Base-by-base conservation (phyloP, 1,140 invertebrate genomes). In the Drosophila sp. region DNA sequence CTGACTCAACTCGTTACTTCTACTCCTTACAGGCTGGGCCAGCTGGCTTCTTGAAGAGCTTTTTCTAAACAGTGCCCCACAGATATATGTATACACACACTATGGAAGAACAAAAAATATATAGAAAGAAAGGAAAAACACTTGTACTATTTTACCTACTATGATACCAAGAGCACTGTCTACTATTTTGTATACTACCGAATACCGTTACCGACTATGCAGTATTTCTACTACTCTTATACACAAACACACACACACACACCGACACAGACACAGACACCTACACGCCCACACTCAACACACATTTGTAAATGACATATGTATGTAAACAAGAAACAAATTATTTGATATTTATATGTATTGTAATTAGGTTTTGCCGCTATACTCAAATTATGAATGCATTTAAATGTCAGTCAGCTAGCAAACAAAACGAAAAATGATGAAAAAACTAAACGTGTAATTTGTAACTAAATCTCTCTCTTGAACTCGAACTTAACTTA, bases 1-100 rank as follows among this genome's bases (percentile, higher is more conserved):
- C 2, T 8, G 1, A 40, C n/a, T 47, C 25, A 3, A 0, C 0
- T 29, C 38, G 55, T 67, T 44, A 66, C n/a, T 40, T 56, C 32
- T 35, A 50, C 29, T 41, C 6, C 6, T 64, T 79, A n/a, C 89
- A 96, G 96, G 95, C 96, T 93, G 96, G 96, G 93, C 95, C 96
- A 92, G 96, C 96, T 92, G 96, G 96, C 93, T 97, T 97, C 94
- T 94, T 97, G 93, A 97, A 97, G 94, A 96, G 96, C 94, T 96
- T 97, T 94, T 96, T 97, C 95, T 97, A 96, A 96, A 87, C 57
- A 80, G 76, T 70, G 62, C 60, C 60, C 67, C 50, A 44, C 27
- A 61, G 61, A 50, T 54, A 44, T 32, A 62, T 27, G 30, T 54
- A 44, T 44, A 62, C 25, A 64, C 44, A 74, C 60, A 66, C 66